Evolutionary conservation across 2,113 vertebrate genomes (phyloP), one percentile per base, ranked within the genome.

Genomic region (Callionymus lyra): DNA sequence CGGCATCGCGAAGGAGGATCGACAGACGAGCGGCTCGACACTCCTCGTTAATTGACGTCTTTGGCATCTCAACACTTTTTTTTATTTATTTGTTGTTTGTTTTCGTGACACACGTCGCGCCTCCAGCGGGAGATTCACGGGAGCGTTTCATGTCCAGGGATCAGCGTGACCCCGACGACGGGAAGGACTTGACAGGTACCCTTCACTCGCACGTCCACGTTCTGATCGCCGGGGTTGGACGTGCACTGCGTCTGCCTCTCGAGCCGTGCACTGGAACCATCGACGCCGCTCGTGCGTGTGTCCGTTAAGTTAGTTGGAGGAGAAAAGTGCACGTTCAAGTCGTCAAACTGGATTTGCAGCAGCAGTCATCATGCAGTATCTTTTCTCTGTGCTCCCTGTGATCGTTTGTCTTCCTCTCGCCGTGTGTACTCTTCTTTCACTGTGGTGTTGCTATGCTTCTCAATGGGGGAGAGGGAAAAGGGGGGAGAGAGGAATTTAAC

Each of bases 121-220:
- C 21, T 27, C 5, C 35, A 1, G 35, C n/a, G 13, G 21, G 19
- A 12, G 41, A 42, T 12, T 14, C n/a, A 15, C 41, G 16, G 10
- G 2, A 38, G 21, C 11, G 31, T 72, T 78, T 65, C 73, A 74
- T 64, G 74, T 48, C 55, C 69, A 52, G 72, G 73, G 76, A 67
- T 73, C 78, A 63, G 63, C 64, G 76, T 85, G 85, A 85, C 83
- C 84, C 85, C 79, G 68, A 65, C 79, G 68, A 65, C 81, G 61
- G 75, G 60, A 60, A 74, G 41, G 41, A 81, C 76, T 65, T 77
- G 78, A 81, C 82, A 87, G 85, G 84, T 87, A 82, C 63, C 63
- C 65, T 67, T 49, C 4, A 65, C 53, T 63, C 48, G 41, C 55
- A 41, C 16, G 59, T 53, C 36, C 46, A 2, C 17, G 40, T 58